Base-by-base conservation (phyloP, 2,888 invertebrate species). In the Trisateles emortualis region DNA sequence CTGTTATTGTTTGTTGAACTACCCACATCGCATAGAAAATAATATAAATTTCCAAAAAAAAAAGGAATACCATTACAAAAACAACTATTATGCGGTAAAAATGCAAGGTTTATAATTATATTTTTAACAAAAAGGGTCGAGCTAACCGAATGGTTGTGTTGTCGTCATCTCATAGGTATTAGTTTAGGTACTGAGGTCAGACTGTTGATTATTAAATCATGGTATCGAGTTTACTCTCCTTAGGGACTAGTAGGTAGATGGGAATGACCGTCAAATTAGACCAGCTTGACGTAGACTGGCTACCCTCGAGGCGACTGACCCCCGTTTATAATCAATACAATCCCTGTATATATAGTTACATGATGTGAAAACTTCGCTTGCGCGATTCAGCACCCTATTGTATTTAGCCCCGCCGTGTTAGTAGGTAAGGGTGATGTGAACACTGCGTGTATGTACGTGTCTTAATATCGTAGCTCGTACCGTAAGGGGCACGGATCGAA, bases 221-320 rank as follows among this genome's bases (percentile, higher is more conserved):
- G 3, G 3, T 6, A 3, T 8, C 9, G 19, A n/a, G n/a, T n/a
- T n/a, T n/a, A n/a, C n/a, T n/a, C n/a, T 19, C 17, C 17, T 36
- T 17, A n/a, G n/a, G 36, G 17, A 19, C 19, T 16, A 36, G 36
- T 36, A n/a, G n/a, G n/a, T n/a, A 36, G 17, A 36, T 36, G 17
- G 9, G 36, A 19, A 6, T 19, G 36, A 16, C 10, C 17, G 17
- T 9, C 19, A 36, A 36, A 2, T 36, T 36, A 36, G 17, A 36
- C 36, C 36, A 36, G 36, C 36, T 36, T 5, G 17, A 19, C 36
- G 10, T 2, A 17, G 1, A 36, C 36, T 36, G 36, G 36, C 36
- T 36, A 17, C 14, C 19, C 36, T n/a, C 17, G 36, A 36, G 36
- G 36, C 36, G 36, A 36, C 36, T 36, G 36, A 36, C 36, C 36